Base-by-base conservation (phyloP, 2,797 vertebrate species). In the Liparis tanakae region DNA sequence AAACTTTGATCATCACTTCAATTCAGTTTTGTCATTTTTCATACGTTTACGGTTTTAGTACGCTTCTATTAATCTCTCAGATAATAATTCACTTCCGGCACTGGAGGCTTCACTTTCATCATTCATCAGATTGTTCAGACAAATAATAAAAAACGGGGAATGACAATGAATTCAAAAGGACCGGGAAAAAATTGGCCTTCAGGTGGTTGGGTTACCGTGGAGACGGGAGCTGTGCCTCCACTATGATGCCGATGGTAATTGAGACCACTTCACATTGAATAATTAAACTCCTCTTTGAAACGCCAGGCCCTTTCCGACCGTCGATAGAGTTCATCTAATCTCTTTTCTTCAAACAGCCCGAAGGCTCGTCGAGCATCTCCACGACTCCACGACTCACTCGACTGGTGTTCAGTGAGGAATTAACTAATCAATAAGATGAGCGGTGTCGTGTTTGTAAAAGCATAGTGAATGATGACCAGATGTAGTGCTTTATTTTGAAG, bases 311-410 rank as follows among this genome's bases (percentile, higher is more conserved):
- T 75, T 76, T 83, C 65, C 4, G 4, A 72, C 25, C 36, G 77
- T 86, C 59, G 77, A 74, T 76, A 56, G 59, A 75, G 70, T 80
- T 84, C 60, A 79, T 74, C 50, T 56, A 70, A 74, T 82, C 73
- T 70, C 25, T 43, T 70, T 72, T 68, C 73, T 68, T 65, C 15
- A 7, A 54, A 75, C 71, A 74, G 68, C 75, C 70, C 43, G 48
- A 67, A 70, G 76, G 50, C 46, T 79, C 67, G 43, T 72, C 67
- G 55, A 61, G 69, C 65, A 65, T 70, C 63, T 46, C n/a, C 57
- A 62, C 33, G 18, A 39, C 34, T 84, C 25, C 25, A 30, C 25
- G n/a, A n/a, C n/a, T n/a, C 76, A 43, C 34, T 82, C 77, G 74
- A 67, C 64, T 48, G 51, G 62, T 56, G 43, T 79, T 83, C 80